A percentile compares a stretch with the other conserved stretches of the same genome.
These are phyloP conservation scores for Caenorhabditis afra DNA, from an alignment of 2,888 invertebrate species.

Conservation along the genomic window DNA sequence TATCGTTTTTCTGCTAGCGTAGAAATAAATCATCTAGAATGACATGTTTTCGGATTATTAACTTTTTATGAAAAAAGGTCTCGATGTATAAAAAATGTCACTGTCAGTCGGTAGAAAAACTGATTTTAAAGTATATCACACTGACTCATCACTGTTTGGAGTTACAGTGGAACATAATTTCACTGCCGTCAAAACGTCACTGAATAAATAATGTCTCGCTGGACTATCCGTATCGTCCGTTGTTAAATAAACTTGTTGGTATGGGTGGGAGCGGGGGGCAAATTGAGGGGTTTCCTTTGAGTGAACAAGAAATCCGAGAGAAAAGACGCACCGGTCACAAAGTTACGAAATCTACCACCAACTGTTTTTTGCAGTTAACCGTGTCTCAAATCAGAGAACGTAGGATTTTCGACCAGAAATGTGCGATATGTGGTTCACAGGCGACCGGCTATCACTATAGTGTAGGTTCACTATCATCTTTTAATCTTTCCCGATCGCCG, in stretches of 20 bases:
- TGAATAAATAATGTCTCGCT: slow-evolving; percentile 55
- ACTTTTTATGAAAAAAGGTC: too few species aligned
- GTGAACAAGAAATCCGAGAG: not conserved
- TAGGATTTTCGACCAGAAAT: slow-evolving; percentile 61
- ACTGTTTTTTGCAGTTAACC: slow-evolving; percentile 39
- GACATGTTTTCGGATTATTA: too few species aligned
- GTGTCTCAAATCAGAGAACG: slow-evolving; percentile 42
- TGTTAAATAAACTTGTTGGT: slow-evolving; percentile 46
- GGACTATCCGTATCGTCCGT: slow-evolving; percentile 47
- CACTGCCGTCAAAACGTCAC: slow-evolving; percentile 37
- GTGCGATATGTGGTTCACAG: slow-evolving; percentile 60
- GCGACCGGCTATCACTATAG: slow-evolving; percentile 72
- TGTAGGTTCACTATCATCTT: slow-evolving; percentile 38
- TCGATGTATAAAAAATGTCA: slow-evolving; percentile 14
- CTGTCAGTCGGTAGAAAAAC: slow-evolving; percentile 8
- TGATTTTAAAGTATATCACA: slow-evolving; percentile 25
- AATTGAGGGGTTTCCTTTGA: slow-evolving; percentile 12
- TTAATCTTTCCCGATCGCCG: not conserved
- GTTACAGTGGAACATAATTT: slow-evolving; percentile 36
- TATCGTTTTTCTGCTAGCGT: too few species aligned
- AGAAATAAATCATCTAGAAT: too few species aligned
- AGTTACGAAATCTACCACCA: not conserved
- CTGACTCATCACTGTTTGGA: slow-evolving; percentile 43
- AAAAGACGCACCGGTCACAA: not conserved
- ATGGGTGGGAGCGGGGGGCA: not conserved